Base-by-base conservation (phyloP, 1,140 invertebrate genomes). In the Drosophila parvula region DNA sequence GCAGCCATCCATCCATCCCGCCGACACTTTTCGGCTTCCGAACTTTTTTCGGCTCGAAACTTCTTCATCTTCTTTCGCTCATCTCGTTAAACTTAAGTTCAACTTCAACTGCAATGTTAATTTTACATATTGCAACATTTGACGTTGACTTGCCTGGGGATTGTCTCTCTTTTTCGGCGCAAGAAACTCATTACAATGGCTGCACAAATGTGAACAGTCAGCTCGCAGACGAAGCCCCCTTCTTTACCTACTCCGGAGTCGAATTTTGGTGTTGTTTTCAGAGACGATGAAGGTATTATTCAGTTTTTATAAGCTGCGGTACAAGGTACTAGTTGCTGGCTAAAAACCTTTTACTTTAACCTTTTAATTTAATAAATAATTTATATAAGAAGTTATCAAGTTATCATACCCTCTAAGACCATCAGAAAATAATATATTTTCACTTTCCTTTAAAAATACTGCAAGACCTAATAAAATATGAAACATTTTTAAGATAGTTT, bases 41-140 rank as follows among this genome's bases (percentile, higher is more conserved):
- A 61, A 71, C 41, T 63, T 30, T 30, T 58, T 45, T 56, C 51
- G 59, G 34, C 27, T 38, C 22, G 14, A 65, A 67, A 65, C 40
- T 58, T 55, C 51, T 34, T 18, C n/a, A 22, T 41, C 55, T 59
- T 69, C 40, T 60, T 16, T 50, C 16, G 45, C 16, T 56, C 34
- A 32, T 38, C 28, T 34, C 18, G 47, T 36, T 57, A 22, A 40
- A 38, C 28, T 47, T 16, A 38, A 27, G 16, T 14, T 38, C 50
- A 53, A 38, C 50, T 34, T 36, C 16, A 36, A 53, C 32, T 30
- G 51, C 44, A 22, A 63, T 69, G 79, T 77, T 82, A 89, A 84
- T 88, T 89, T 89, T 70, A 71, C 77, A 83, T 84, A 80, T 88
- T 88, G 80, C 83, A 80, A 84, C 84, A 88, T 80, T 80, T 71